These are phyloP conservation scores for Bucco capensis DNA, from an alignment of 2,113 vertebrate genomes.

Conservation along the genomic window DNA sequence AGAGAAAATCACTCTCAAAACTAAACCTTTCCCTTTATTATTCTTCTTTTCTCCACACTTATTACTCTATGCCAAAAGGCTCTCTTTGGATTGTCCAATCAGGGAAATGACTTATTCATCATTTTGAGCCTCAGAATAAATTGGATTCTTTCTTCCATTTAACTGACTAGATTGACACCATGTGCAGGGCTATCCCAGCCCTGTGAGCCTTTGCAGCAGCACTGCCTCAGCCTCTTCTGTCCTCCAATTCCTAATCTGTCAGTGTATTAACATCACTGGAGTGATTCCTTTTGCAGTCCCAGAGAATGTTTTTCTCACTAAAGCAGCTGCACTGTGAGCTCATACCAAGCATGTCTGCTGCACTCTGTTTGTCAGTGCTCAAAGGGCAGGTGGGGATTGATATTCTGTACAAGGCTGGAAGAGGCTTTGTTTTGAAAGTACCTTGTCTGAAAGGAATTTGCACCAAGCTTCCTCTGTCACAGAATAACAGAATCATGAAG, in stretches of 20 bases:
- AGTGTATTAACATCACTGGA: constrained; percentile 20
- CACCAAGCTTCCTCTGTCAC: neutral
- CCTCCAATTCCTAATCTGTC: constrained; percentile 8
- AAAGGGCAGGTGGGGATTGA: neutral
- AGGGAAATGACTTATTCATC: constrained; percentile 47
- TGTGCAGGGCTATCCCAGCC: neutral
- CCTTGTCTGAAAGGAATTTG: neutral
- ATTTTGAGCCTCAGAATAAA: neutral
- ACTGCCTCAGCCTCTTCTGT: neutral
- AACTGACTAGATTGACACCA: constrained; percentile 12
- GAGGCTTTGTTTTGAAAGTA: neutral
- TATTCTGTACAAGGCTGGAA: neutral
- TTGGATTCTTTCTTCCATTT: constrained; percentile 37
- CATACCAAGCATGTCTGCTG: neutral
- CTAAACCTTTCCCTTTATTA: neutral
- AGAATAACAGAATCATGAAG: too few species aligned
- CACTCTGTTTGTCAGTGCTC: neutral
- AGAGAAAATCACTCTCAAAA: neutral
- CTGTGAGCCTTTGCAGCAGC: neutral
- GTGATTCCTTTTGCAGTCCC: constrained; percentile 3
- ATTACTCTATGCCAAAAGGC: neutral
- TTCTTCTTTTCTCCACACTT: neutral
- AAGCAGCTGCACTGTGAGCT: neutral
- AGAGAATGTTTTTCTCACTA: neutral
- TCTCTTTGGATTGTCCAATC: neutral